phyloP scores from a whole-genome alignment of 1,140 invertebrate genomes.

The Chionoecetes opilio region DNA sequence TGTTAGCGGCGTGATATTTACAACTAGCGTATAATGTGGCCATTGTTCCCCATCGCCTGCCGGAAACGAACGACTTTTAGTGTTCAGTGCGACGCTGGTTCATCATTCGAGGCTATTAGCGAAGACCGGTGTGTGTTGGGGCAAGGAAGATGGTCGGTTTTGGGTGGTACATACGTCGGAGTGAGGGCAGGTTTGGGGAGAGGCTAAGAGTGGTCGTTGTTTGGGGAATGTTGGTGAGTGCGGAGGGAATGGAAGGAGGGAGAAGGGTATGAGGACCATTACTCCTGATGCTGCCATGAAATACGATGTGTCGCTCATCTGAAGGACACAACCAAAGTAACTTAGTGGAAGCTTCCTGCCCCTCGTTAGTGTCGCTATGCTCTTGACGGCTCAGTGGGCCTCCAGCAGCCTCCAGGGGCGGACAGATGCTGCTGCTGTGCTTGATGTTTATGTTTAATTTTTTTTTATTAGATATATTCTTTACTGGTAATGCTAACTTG shows the following conservation, averaged over 20 bases:
- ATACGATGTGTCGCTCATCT: constrained; percentile 48
- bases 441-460: too few species aligned
- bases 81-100: background rate
- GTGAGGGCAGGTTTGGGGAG: background rate
- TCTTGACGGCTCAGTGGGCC: background rate
- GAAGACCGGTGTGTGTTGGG: background rate
- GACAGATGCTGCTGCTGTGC: too few species aligned
- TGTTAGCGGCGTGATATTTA: background rate
- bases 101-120: background rate
- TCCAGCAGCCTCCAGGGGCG: background rate
- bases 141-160: background rate
- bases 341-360: background rate
- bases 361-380: background rate
- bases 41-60: background rate
- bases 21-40: constrained; percentile 1
- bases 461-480: too few species aligned
- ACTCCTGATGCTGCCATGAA: constrained; percentile 3
- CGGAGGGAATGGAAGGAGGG: background rate
- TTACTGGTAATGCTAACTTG: too few species aligned
- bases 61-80: background rate
- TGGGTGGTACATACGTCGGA: background rate
- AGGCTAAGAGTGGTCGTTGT: background rate
- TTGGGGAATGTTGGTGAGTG: background rate
- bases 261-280: constrained; percentile 6
- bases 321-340: background rate